Evolutionary conservation across 2,888 invertebrate genomes (phyloP).

Genomic region (Drosophila bunnanda): DNA sequence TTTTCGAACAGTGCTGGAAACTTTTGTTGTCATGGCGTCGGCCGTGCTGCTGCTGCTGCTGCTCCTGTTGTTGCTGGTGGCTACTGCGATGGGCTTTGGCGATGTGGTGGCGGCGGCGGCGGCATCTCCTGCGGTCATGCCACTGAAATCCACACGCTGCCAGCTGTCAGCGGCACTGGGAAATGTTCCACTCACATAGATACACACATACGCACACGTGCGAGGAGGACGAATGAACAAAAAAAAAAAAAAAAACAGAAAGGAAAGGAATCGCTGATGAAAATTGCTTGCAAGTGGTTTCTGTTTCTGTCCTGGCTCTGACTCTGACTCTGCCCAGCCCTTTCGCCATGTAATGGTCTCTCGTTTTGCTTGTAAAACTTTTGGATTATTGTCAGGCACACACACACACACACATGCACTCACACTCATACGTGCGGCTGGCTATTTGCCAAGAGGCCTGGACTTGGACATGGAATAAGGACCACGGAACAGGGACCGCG

Average conservation of each 20-base stretch:
- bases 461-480: constrained; percentile 56
- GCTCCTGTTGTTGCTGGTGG: constrained; percentile 6
- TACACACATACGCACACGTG: not conserved
- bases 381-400: constrained; percentile 77
- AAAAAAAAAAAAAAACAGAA: constrained; percentile 4
- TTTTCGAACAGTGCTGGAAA: constrained; percentile 40
- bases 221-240: constrained; percentile 17
- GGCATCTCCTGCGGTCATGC: constrained; percentile 60
- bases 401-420: constrained; percentile 27
- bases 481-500: constrained; percentile 23
- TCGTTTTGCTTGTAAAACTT: constrained; percentile 79
- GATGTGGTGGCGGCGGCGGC: constrained; percentile 20
- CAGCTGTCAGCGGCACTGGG: constrained; percentile 67
- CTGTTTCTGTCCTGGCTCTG: constrained; percentile 64
- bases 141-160: constrained; percentile 65
- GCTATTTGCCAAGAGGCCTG: constrained; percentile 66
- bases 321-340: constrained; percentile 40
- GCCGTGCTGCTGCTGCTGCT: constrained; percentile 28
- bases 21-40: constrained; percentile 61
- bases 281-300: constrained; percentile 78
- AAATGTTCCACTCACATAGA: constrained; percentile 39
- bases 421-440: constrained; percentile 43
- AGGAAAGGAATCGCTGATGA: constrained; percentile 67
- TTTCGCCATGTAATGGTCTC: constrained; percentile 72
- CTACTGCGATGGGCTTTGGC: constrained; percentile 7